These are phyloP conservation scores for Sphaerodactylus townsendi DNA, from an alignment of 2,113 vertebrate genomes.

Conservation along the genomic window DNA sequence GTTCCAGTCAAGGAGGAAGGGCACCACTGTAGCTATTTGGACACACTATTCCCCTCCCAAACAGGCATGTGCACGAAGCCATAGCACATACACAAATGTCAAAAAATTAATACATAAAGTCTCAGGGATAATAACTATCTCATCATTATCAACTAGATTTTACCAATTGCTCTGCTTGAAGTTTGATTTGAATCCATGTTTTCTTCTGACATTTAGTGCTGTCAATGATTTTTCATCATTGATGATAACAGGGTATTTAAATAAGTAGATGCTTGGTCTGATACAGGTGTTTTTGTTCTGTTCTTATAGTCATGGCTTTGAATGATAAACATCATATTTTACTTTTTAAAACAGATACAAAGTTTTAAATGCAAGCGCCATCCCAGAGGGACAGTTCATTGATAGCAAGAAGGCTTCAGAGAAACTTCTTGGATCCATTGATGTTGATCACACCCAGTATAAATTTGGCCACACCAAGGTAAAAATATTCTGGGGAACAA, in stretches of 20 bases:
- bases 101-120: background rate
- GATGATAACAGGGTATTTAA: background rate
- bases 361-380: constrained; percentile 85
- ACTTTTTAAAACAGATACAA: constrained; percentile 75
- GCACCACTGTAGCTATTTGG: no score
- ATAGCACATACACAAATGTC: background rate
- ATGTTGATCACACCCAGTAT: constrained; percentile 85
- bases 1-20: no score
- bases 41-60: no score
- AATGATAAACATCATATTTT: constrained; percentile 5
- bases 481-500: constrained; percentile 12
- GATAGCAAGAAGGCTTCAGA: constrained; percentile 90
- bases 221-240: no score
- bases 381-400: constrained; percentile 88
- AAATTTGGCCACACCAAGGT: constrained; percentile 92
- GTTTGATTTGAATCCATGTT: no score
- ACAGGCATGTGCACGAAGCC: no score
- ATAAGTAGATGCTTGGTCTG: background rate
- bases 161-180: background rate
- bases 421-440: constrained; percentile 85
- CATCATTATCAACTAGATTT: background rate
- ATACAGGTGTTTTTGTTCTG: background rate
- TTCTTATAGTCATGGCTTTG: background rate
- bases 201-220: no score
- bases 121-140: background rate